Conservation (phyloP, 2,113 vertebrate species). For the Plectropomus leopardus region DNA sequence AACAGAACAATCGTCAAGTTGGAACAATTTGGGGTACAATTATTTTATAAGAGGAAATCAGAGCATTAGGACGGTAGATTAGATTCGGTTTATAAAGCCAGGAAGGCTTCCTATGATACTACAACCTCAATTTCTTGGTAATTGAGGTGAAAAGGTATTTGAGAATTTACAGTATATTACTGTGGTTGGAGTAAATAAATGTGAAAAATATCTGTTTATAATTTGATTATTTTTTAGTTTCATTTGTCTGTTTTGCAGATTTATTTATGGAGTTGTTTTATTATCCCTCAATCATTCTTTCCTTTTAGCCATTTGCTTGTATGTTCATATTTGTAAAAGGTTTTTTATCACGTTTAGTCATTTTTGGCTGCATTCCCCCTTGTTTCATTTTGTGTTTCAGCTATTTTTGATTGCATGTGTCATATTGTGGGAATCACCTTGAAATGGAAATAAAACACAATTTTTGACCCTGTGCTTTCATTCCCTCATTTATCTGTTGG, state of each 20-base stretch:
- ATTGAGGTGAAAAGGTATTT: conserved; percentile 2
- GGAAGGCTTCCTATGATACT: background rate
- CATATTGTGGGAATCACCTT: conserved; percentile 42
- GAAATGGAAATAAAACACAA: conserved; percentile 75
- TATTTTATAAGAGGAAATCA: background rate
- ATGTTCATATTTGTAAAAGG: conserved; percentile 32
- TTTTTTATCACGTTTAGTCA: conserved; percentile 1
- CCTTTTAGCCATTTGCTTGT: conserved; percentile 31
- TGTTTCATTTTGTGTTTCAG: conserved; percentile 49
- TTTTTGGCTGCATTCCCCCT: conserved; percentile 20
- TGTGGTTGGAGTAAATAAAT: conserved; percentile 33
- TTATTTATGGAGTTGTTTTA: conserved; percentile 10
- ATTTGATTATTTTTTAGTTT: conserved; percentile 23
- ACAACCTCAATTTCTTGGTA: background rate
- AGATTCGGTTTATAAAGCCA: background rate
- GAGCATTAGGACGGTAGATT: background rate
- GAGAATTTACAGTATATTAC: conserved; percentile 50
- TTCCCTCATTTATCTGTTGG: conserved; percentile 65
- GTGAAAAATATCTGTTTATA: conserved; percentile 26
- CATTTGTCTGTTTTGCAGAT: conserved; percentile 41
- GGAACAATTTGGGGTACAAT: background rate
- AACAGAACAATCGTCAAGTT: background rate
- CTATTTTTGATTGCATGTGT: conserved; percentile 46
- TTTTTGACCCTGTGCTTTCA: conserved; percentile 48
- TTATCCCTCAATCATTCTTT: conserved; percentile 22